Base-by-base conservation (phyloP, 64 coral and sea anemone species). In the Pocillopora verrucosa region DNA sequence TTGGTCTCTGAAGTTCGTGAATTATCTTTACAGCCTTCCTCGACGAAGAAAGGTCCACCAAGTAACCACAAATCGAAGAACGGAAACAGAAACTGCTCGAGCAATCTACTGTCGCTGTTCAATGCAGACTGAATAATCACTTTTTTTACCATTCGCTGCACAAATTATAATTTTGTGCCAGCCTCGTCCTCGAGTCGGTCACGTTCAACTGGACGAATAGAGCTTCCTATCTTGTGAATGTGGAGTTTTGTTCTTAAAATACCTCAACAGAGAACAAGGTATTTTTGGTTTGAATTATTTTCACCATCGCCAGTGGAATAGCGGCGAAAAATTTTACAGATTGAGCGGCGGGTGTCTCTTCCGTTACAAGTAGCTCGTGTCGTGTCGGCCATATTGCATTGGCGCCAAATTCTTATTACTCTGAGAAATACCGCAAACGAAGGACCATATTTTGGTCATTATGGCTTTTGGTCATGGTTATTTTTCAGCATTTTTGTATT, bases 71-170 rank as follows among this genome's bases (percentile, higher is more conserved):
- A 91, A 60, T 57, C 35, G 76, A 56, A 69, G 38, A 19, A 72
- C 22, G 67, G 67, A 87, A 77, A 87, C 67, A 78, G 59, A 74
- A 65, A 87, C 83, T 24, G 61, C 72, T 58, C 86, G 15, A 35
- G 35, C 58, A 64, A 76, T 65, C 72, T 41, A 59, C 76, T 38
- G 58, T 61, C 79, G 73, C 62, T 80, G 60, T 58, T 72, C 45
- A 61, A 92, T 76, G 74, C 82, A 84, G 58, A 87, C 76, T 77
- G 87, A 86, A 92, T 77, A 92, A 87, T 61, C 75, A 36, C 58
- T 58, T 80, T 87, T 92, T 90, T 84, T 57, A 70, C 90, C 83
- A 82, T 75, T 92, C 90, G 90, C 84, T 92, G 90, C 90, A 92
- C 90, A 91, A 73, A 91, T 75, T 83, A 78, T 87, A 81, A 51